Base-by-base conservation (phyloP, 2,888 invertebrate genomes). In the Hesperia comma region DNA sequence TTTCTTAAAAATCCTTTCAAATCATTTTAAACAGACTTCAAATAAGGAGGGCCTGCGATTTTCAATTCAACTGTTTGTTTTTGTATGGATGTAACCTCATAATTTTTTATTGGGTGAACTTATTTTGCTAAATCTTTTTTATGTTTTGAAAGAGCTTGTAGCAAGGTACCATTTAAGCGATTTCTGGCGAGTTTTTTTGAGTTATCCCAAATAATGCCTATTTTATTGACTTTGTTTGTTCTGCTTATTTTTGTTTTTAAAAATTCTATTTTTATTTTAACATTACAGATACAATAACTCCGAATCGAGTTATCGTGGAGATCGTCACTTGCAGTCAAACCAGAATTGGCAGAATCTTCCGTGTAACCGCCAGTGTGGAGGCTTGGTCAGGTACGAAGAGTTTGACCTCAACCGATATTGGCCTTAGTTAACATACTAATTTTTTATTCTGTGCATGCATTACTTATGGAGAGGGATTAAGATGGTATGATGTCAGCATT, bases 351-450 rank as follows among this genome's bases (percentile, higher is more conserved):
- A 88, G 74, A 86, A 87, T 70, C 69, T 86, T 26, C 87, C 88
- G 0, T 88, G 89, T 79, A 86, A 82, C 75, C 79, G 90, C 12
- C 90, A 92, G 69, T 90, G 90, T 70, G 81, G 92, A 46, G 91
- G 90, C 40, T 82, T 92, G 70, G 92, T 92, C 86, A 92, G 92
- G 92, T 92, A 91, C 77, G 83, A 80, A 67, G 72, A 60, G 8
- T 66, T 66, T 32, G 60, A 66, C 14, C 43, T 53, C 8, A 60
- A 66, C 7, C 54, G 32, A 33, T 86, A 82, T 74, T 90, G 90
- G 90, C 90, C 66, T 43, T 66, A 66, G 41, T 33, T 37, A 6
- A 40, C 5, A 1, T 61, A 61, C 21, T 63, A 63, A 63, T 46
- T n/a, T 3, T 55, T 12, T 55, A 4, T 46, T 66, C 21, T 66